Evolutionary conservation across 1,140 invertebrate species (phyloP).

Genomic region (Protaetia brevitarsis): DNA sequence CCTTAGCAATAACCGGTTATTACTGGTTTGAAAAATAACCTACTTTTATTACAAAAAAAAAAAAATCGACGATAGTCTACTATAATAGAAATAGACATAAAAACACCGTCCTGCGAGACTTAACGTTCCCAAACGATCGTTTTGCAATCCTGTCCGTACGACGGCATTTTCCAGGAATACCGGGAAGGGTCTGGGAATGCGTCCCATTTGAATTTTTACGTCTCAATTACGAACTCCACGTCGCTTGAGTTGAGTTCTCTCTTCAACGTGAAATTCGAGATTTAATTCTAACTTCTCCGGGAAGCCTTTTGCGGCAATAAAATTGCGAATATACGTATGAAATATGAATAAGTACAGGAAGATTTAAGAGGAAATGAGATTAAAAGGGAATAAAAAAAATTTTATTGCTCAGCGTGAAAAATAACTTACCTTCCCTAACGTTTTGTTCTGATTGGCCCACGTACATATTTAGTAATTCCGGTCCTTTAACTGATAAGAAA

Average conservation of each 20-base stretch:
- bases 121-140: no score
- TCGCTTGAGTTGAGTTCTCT: not conserved
- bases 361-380: not conserved
- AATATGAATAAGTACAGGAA: not conserved
- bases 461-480: conserved; percentile 92
- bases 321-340: not conserved
- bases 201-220: conserved; percentile 7
- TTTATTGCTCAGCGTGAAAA: no score
- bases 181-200: not conserved
- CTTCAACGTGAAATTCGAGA: not conserved
- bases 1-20: no score
- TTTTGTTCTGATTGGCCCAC: conserved; percentile 93
- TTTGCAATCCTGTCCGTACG: not conserved
- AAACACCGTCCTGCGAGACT: no score
- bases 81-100: no score
- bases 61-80: no score
- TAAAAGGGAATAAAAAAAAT: no score
- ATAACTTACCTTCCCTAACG: conserved; percentile 72
- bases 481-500: conserved; percentile 90
- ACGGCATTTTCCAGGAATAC: not conserved
- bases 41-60: no score
- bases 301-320: not conserved
- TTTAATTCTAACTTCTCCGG: not conserved
- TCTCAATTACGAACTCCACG: not conserved
- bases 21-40: no score